Evolutionary conservation across 2,113 vertebrate species (phyloP), one percentile per base, ranked within the genome.

Genomic region (Callipepla squamata): DNA sequence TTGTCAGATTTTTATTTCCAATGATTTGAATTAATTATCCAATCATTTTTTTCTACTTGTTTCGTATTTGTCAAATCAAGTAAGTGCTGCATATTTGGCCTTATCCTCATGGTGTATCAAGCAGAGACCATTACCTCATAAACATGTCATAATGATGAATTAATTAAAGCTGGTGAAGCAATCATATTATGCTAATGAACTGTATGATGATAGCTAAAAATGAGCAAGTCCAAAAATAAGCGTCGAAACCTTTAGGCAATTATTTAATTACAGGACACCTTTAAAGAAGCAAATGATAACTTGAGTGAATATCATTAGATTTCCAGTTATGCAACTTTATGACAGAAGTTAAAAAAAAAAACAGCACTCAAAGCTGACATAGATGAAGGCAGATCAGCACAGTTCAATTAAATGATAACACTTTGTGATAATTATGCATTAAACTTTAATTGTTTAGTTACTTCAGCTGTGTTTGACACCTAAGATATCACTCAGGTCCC

Each of bases 181-280:
- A 6, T 85, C 13, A 21, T 80, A 34, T 90, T 87, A 76, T 92
- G 67, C 6, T 95, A 85, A 95, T 79, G n/a, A 93, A 48, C 45
- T 90, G 30, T 50, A 15, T 14, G 87, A 74, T 9, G 40, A 89
- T 86, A 90, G 58, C 34, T 92, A 90, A 93, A 96, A 89, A 93
- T 80, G 92, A 82, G 30, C 59, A 53, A 44, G 53, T 95, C 76
- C 42, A 89, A 85, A 96, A 92, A 80, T 73, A 95, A 9, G 17
- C 38, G 32, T 83, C 48, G 45, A 84, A 90, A 55, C 2, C 5
- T 73, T 87, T 69, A 86, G 34, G 48, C 22, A 89, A 93, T 96
- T 91, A 89, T 69, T 81, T 93, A 89, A 94, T 95, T 89, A 92
- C 28, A 87, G 32, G 34, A 4, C 78, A 73, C 21, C 38, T 92